A percentile compares a stretch with the other conserved stretches of the same genome.
phyloP scores from a whole-genome alignment of 2,888 invertebrate genomes.

The Matsumyia berberina region DNA sequence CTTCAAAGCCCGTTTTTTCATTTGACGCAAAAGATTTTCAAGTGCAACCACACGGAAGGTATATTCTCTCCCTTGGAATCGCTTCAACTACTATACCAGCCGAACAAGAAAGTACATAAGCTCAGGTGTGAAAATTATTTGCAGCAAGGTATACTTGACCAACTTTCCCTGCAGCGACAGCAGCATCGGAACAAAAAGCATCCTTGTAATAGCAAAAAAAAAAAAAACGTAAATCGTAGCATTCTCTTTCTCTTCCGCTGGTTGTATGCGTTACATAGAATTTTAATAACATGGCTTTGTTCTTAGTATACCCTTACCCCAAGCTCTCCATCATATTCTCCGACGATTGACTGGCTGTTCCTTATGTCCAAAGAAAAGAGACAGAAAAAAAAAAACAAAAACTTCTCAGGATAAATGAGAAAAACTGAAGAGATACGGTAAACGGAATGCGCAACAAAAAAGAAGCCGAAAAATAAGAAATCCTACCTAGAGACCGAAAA shows the following conservation, averaged over 20 bases:
- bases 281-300: conserved; percentile 59
- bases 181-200: conserved; percentile 1
- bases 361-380: conserved; percentile 26
- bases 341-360: conserved; percentile 59
- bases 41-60: conserved; percentile 28
- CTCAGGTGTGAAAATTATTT: conserved; percentile 67
- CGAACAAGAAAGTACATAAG: conserved; percentile 29
- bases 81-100: conserved; percentile 3
- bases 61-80: conserved; percentile 4
- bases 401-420: conserved; percentile 33
- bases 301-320: conserved; percentile 7
- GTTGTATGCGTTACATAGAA: conserved; percentile 28
- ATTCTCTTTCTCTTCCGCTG: not conserved
- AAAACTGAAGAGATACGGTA: conserved; percentile 39
- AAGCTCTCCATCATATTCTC: conserved; percentile 33
- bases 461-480: conserved; percentile 20
- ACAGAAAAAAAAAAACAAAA: conserved; percentile 14
- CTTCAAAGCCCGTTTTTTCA: conserved; percentile 10
- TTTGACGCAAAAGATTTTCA: conserved; percentile 33
- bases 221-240: not conserved
- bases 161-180: conserved; percentile 54
- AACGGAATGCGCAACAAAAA: conserved; percentile 26
- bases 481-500: not conserved
- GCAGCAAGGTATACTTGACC: conserved; percentile 56
- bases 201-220: conserved; percentile 9